These are phyloP conservation scores for Prochilodus magdalenae DNA, from an alignment of 2,113 vertebrate species.

Conservation along the genomic window DNA sequence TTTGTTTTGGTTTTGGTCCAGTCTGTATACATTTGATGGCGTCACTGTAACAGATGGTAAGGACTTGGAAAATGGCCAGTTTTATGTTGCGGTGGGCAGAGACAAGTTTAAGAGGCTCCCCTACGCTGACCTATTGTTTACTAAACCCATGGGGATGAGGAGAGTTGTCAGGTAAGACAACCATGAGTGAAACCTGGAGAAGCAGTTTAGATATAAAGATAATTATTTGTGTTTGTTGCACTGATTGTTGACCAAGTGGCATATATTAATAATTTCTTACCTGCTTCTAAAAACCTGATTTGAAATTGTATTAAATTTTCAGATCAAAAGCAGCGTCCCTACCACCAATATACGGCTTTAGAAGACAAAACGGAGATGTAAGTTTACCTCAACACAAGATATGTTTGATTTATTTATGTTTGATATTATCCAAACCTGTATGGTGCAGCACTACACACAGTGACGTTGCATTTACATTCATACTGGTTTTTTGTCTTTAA, in stretches of 20 bases:
- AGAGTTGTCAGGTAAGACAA: slow-evolving; percentile 82
- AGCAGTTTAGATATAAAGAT: too few species aligned
- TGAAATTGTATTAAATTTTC: slow-evolving; percentile 38
- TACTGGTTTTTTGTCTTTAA: not conserved
- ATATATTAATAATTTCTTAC: not conserved
- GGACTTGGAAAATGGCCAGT: slow-evolving; percentile 90
- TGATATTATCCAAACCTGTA: not conserved
- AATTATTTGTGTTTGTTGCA: not conserved
- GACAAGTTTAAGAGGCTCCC: slow-evolving; percentile 93
- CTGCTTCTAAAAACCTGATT: too few species aligned
- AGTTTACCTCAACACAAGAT: slow-evolving; percentile 67
- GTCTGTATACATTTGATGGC: slow-evolving; percentile 90
- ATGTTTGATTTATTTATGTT: too few species aligned
- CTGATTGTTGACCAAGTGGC: not conserved
- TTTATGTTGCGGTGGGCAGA: slow-evolving; percentile 94
- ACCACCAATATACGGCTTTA: slow-evolving; percentile 85
- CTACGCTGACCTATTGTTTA: slow-evolving; percentile 86
- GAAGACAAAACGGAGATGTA: slow-evolving; percentile 89
- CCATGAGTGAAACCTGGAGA: not conserved
- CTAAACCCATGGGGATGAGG: slow-evolving; percentile 78
- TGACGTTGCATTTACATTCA: not conserved
- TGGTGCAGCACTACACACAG: not conserved
- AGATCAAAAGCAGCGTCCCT: slow-evolving; percentile 88
- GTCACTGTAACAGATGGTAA: slow-evolving; percentile 82
- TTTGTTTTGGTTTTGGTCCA: slow-evolving; percentile 66